Evolutionary conservation across 2,797 vertebrate genomes (phyloP), one percentile per base, ranked within the genome.

Genomic region (Gila robusta): DNA sequence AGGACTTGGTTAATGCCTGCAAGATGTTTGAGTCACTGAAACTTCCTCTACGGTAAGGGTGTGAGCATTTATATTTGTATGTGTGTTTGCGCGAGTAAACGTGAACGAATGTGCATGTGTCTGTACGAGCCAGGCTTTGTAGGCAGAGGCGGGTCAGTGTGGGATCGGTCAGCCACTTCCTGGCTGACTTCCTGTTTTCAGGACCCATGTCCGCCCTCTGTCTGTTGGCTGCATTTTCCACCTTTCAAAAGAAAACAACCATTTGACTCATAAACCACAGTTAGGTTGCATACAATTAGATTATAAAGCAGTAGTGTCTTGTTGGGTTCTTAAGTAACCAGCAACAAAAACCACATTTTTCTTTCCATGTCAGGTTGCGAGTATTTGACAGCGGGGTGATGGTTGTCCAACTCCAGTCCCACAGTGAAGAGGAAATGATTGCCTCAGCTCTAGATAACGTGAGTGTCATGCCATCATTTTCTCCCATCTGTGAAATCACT

Each of bases 341-440:
- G 32, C 59, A 77, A 49, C 26, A 23, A 32, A 82, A 71, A 41
- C 84, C 26, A 39, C 12, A 35, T 74, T 82, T 74, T 6, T 82
- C 59, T 76, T 70, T 82, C 21, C 28, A 23, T 71, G 26, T 87
- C 81, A 99, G 98, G 91, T 94, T 99, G 91, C 96, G 98, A 44
- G 94, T 99, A 89, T 99, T 99, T 94, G 98, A 99, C 94, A 99
- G 98, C 12, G 98, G 98, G 0, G 98, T 99, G 89, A 99, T 99
- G 98, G 98, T 99, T 89, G 97, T 99, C 91, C 98, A 99, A 91
- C 97, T 99, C 74, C 97, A 98, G 93, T 98, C 98, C 87, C 98
- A 99, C 94, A 99, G 96, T 0, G 98, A 99, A 92, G 98, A 99
- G 93, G 98, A 99, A 95, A 99, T 99, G 98, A 97, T 99, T 79